Evolutionary conservation across 2,888 invertebrate genomes (phyloP).

Genomic region (Perizoma affinitatum): DNA sequence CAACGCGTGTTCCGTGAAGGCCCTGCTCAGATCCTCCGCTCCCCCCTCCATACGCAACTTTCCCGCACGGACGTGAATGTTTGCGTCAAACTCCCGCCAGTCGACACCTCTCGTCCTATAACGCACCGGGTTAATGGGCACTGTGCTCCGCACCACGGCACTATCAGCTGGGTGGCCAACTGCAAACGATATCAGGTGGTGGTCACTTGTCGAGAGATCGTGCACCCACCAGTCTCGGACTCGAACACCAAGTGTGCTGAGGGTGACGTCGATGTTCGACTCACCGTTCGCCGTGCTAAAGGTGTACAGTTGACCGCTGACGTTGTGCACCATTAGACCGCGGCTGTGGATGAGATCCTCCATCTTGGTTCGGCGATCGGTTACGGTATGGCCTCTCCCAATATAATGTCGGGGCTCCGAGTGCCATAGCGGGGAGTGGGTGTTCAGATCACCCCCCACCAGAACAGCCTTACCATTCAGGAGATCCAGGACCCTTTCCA

Average conservation of each 20-base stretch:
- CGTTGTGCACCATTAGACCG: too few species aligned
- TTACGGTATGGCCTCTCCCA: too few species aligned
- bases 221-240: slow-evolving; percentile 26
- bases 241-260: slow-evolving; percentile 13
- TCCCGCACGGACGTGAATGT: neutral
- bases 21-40: slow-evolving; percentile 2
- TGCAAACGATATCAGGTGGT: neutral
- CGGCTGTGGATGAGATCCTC: too few species aligned
- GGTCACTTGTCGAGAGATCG: slow-evolving; percentile 5
- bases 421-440: too few species aligned
- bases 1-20: slow-evolving; percentile 1
- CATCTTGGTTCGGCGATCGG: too few species aligned
- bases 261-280: slow-evolving; percentile 43
- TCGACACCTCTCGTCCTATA: slow-evolving; percentile 2
- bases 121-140: neutral
- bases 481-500: too few species aligned
- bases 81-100: slow-evolving; percentile 7
- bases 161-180: neutral
- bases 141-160: neutral
- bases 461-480: too few species aligned
- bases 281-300: slow-evolving; percentile 31
- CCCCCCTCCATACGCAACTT: neutral
- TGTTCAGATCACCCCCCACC: too few species aligned
- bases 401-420: too few species aligned
- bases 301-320: slow-evolving; percentile 19